Percentiles rank a stretch among this genome's conserved stretches.
Conservation (phyloP, 2,888 invertebrate species). For the Temnothorax unifasciatus region DNA sequence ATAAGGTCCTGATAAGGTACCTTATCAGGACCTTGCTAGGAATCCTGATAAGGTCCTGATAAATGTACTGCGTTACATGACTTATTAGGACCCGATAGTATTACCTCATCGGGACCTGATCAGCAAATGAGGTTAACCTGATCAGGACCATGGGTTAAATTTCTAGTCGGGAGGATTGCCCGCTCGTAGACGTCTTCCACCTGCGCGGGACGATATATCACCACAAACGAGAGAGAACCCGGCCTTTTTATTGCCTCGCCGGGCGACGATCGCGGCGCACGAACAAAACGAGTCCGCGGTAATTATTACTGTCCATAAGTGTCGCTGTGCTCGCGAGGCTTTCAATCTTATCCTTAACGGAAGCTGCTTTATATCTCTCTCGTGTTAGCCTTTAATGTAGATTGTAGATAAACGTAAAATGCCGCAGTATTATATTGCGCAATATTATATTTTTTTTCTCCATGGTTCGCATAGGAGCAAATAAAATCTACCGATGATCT, state of each 20-base stretch:
- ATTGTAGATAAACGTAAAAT: neutral
- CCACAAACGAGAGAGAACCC: constrained; percentile 70
- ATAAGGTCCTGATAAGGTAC: too few relatives aligned
- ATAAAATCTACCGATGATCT: neutral
- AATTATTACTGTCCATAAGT: constrained; percentile 67
- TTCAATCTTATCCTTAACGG: constrained; percentile 64
- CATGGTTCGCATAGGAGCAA: neutral
- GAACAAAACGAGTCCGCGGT: constrained; percentile 62
- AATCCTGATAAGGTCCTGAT: too few relatives aligned
- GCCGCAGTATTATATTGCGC: neutral
- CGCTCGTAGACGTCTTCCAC: constrained; percentile 69
- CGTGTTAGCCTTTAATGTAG: neutral
- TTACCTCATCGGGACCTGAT: too few relatives aligned
- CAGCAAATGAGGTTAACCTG: too few relatives aligned
- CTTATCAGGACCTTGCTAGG: too few relatives aligned
- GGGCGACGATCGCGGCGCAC: constrained; percentile 54
- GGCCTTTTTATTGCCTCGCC: constrained; percentile 72
- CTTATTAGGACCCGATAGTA: too few relatives aligned
- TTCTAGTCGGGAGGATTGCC: too few relatives aligned
- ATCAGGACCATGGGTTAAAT: too few relatives aligned
- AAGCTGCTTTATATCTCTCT: neutral
- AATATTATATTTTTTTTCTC: neutral
- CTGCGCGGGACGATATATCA: constrained; percentile 74
- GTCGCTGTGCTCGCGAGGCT: constrained; percentile 41
- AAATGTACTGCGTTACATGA: too few relatives aligned